These are phyloP conservation scores for Drosophila micromelanica DNA, from an alignment of 1,140 invertebrate species.

Conservation along the genomic window DNA sequence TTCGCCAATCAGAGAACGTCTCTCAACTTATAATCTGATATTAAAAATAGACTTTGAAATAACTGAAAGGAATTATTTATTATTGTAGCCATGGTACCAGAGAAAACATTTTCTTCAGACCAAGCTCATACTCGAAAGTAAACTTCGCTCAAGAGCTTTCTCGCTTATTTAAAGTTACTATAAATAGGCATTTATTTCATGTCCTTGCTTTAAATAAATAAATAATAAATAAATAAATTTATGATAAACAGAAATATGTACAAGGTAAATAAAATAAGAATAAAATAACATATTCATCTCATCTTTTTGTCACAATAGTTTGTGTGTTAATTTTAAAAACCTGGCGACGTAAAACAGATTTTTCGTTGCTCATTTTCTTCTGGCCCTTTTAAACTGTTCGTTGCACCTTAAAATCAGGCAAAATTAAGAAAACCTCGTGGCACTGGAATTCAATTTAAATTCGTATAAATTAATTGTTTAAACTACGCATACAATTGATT, in stretches of 20 bases:
- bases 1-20: not conserved
- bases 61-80: not conserved
- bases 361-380: not conserved
- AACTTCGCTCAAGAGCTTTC: not conserved
- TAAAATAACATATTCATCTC: no score
- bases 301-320: no score
- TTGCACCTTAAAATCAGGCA: not conserved
- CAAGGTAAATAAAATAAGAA: no score
- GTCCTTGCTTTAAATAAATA: no score
- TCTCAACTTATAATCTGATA: not conserved
- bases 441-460: constrained; percentile 69
- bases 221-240: no score
- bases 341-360: no score
- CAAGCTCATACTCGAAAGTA: not conserved
- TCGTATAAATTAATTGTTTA: constrained; percentile 72
- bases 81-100: not conserved
- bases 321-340: no score
- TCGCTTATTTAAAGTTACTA: not conserved
- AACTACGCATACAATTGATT: constrained; percentile 77
- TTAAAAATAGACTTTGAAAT: not conserved
- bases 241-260: no score
- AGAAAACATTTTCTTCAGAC: not conserved
- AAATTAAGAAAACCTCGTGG: constrained; percentile 29
- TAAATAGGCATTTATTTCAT: not conserved
- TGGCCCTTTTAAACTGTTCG: not conserved